Evolutionary conservation across 2,888 invertebrate genomes (phyloP), one percentile per base, ranked within the genome.

Genomic region (Priocnemis perturbator): DNA sequence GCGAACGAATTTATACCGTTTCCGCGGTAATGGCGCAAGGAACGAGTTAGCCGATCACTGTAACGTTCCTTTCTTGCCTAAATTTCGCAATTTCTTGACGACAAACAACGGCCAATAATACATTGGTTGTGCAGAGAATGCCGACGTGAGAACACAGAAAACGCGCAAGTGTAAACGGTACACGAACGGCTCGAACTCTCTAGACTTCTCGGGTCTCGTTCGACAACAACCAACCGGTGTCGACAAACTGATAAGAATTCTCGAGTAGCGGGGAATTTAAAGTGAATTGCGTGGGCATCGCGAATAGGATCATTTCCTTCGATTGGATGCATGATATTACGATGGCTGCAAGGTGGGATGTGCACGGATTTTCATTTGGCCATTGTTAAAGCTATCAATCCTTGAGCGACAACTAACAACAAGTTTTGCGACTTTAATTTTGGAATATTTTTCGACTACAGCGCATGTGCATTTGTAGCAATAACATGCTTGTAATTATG

Each of bases 181-280:
- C 64, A 66, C 71, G 67, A 69, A 23, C 23, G 26, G 30, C 62
- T 19, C 21, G 65, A 21, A 57, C 62, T 63, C 57, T 15, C 23
- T n/a, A 53, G 63, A 56, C 59, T 74, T 65, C 64, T 69, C 67
- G 70, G 57, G 70, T 72, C 74, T 71, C 67, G 73, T 74, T 76
- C 77, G 70, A 73, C 76, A 73, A 75, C 67, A 70, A 74, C 67
- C 77, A 79, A 81, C 78, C 80, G 76, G 79, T 81, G 81, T 83
- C 82, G 81, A 72, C 80, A 77, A 84, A 87, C 85, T 87, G 87
- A 87, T 87, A 87, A 87, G 83, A 79, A 67, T 59, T 65, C 67
- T 74, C 79, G 68, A 69, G 72, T 60, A 62, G 62, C 71, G 67
- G 50, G 71, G 72, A 73, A 83, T 81, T 78, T 78, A 74, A 79